Evolutionary conservation across 1,140 invertebrate genomes (phyloP).

Genomic region (Dufourea novaeangliae): DNA sequence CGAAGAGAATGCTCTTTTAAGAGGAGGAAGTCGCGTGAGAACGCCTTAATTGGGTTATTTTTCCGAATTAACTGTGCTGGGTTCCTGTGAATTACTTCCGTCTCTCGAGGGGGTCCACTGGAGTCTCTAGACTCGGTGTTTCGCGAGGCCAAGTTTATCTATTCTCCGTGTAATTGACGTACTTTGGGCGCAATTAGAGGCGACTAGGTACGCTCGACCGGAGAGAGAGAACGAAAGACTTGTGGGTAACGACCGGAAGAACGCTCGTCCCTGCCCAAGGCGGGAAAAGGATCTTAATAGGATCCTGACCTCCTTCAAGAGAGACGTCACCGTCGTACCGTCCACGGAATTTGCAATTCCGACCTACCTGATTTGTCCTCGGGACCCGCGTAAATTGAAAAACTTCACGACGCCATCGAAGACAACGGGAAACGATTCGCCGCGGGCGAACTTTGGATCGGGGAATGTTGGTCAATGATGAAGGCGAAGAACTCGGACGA

Average conservation of each 20-base stretch:
- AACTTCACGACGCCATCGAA: neutral
- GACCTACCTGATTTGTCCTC: neutral
- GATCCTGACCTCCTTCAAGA: neutral
- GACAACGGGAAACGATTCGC: neutral
- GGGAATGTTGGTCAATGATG: neutral
- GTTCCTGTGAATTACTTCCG: neutral
- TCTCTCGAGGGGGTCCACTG: neutral
- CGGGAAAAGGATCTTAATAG: neutral
- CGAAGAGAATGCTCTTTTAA: neutral
- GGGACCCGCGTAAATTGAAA: neutral
- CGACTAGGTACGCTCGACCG: slow-evolving; percentile 6
- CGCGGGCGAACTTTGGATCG: neutral
- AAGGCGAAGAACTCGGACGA: neutral
- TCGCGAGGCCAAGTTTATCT: slow-evolving; percentile 1
- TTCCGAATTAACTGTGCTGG: slow-evolving; percentile 12
- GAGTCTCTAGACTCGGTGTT: neutral
- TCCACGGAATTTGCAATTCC: neutral
- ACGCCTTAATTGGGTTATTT: slow-evolving; percentile 18
- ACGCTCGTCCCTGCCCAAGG: slow-evolving; percentile 10
- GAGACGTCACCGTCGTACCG: neutral
- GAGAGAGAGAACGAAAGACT: slow-evolving; percentile 15
- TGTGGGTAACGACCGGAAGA: slow-evolving; percentile 37
- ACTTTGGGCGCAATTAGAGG: slow-evolving; percentile 29
- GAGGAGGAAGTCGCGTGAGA: no score
- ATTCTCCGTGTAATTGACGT: slow-evolving; percentile 41